Conservation (phyloP, 2,113 vertebrate genomes). For the Guaruba guarouba region DNA sequence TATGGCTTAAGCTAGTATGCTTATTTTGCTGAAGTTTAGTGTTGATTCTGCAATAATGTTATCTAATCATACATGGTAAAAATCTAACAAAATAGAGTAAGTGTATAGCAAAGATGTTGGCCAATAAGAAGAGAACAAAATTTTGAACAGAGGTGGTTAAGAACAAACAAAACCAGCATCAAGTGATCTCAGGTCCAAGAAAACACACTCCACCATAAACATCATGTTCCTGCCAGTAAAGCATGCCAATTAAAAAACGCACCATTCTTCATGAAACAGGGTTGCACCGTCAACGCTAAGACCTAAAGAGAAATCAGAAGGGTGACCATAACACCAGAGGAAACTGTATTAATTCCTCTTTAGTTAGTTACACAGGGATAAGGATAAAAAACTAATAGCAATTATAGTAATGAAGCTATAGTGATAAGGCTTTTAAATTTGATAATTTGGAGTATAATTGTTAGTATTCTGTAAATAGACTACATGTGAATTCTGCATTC, state of each 20-base stretch:
- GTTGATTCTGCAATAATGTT: background rate
- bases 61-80: background rate
- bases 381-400: background rate
- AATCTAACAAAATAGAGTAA: background rate
- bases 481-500: background rate
- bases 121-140: background rate
- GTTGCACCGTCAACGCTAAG: background rate
- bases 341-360: background rate
- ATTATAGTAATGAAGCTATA: background rate
- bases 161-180: background rate
- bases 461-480: background rate
- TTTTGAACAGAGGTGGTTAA: background rate
- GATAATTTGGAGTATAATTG: background rate
- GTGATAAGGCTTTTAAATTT: background rate
- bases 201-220: background rate
- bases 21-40: background rate
- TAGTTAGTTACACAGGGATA: background rate
- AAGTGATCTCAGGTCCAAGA: background rate
- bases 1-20: background rate
- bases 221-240: background rate
- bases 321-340: background rate
- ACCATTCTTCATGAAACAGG: background rate
- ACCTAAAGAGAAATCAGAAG: background rate
- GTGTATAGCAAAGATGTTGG: background rate
- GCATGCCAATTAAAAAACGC: fast-evolving